phyloP scores from a whole-genome alignment of 2,113 vertebrate species.

The Glaucomys volans region DNA sequence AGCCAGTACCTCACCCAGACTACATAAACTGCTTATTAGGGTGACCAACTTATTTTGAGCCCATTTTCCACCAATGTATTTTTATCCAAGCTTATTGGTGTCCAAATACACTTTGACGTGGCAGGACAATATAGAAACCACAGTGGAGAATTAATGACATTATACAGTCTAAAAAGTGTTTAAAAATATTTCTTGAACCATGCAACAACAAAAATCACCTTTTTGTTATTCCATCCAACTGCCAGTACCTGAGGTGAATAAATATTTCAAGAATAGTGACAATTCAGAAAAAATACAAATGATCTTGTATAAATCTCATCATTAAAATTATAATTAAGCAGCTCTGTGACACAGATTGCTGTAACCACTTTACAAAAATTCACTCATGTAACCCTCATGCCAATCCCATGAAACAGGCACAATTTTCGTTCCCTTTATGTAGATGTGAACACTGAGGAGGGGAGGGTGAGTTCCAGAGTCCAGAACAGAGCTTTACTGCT shows the following conservation, averaged over 20 bases:
- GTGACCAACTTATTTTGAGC: constrained; percentile 73
- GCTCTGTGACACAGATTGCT: not conserved
- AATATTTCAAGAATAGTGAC: constrained; percentile 32
- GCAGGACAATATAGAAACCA: constrained; percentile 74
- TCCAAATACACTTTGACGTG: constrained; percentile 68
- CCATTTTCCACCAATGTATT: constrained; percentile 78
- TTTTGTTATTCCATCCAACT: constrained; percentile 30
- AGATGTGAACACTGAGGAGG: not conserved
- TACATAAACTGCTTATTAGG: constrained; percentile 81
- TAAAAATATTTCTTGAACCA: constrained; percentile 57
- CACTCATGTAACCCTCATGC: not conserved
- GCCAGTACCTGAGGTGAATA: not conserved
- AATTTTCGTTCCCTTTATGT: not conserved
- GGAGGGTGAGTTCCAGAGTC: not conserved
- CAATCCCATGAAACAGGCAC: not conserved
- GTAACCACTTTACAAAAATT: not conserved
- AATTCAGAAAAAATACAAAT: not conserved
- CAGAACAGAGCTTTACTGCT: fast-evolving
- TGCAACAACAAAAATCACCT: constrained; percentile 53
- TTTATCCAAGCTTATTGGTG: constrained; percentile 73
- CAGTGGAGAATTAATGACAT: constrained; percentile 65
- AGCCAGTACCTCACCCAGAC: constrained; percentile 68
- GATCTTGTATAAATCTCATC: not conserved
- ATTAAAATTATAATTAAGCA: not conserved
- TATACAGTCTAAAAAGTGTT: constrained; percentile 6